A percentile compares a stretch with the other conserved stretches of the same genome.
Evolutionary conservation across 1,140 invertebrate genomes (phyloP).

Genomic region (Bemisia tabaci): DNA sequence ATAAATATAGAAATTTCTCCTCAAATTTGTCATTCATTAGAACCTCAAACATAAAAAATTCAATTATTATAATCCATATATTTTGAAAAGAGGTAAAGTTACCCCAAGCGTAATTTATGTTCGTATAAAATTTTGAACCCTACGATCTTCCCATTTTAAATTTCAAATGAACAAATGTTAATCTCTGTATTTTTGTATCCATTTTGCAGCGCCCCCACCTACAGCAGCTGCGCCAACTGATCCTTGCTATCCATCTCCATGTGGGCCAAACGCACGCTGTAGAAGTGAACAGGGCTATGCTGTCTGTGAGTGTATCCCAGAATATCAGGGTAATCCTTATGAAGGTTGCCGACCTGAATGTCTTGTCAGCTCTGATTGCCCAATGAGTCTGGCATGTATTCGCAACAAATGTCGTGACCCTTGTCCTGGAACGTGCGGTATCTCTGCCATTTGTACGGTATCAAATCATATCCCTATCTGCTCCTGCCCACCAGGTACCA

Average conservation of each 20-base stretch:
- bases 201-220: conserved; percentile 27
- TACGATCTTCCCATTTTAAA: too few relatives aligned
- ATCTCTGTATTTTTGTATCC: too few relatives aligned
- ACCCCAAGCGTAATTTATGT: too few relatives aligned
- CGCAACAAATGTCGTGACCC: conserved; percentile 66
- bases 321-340: conserved; percentile 68
- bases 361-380: conserved; percentile 62
- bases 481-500: conserved; percentile 45
- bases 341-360: conserved; percentile 61
- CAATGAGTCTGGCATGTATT: conserved; percentile 59
- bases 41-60: too few relatives aligned
- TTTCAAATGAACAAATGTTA: too few relatives aligned
- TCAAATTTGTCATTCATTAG: too few relatives aligned
- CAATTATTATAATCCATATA: too few relatives aligned
- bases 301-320: conserved; percentile 50
- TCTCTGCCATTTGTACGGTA: conserved; percentile 47
- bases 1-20: too few relatives aligned
- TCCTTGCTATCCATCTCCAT: conserved; percentile 50
- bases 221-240: conserved; percentile 31
- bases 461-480: conserved; percentile 56
- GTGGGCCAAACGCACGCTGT: conserved; percentile 52
- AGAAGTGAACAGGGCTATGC: conserved; percentile 36
- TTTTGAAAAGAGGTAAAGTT: too few relatives aligned
- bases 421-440: conserved; percentile 53
- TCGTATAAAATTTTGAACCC: too few relatives aligned